Base-by-base conservation (phyloP, 2,113 vertebrate genomes). In the Mohoua ochrocephala region DNA sequence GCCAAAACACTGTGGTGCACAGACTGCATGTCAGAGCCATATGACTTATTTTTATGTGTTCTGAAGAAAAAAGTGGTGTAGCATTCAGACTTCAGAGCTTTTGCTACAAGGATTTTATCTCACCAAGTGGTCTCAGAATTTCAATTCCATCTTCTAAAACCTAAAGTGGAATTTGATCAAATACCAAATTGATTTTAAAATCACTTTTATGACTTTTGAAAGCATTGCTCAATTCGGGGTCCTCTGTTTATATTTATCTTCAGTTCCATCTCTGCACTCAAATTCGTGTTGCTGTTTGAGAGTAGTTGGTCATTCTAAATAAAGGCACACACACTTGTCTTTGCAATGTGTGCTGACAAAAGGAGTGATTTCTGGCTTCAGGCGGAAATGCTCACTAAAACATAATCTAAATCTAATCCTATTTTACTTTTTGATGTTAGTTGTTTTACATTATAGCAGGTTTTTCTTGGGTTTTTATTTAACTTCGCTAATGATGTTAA, bases 161-260 rank as follows among this genome's bases (percentile, higher is more conserved):
- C 45, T 86, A 30, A 88, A 80, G 42, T 35, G 10, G 70, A 79
- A 77, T 88, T 95, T 92, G 45, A 94, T 91, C 67, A 95, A 92
- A 67, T 64, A 54, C 15, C 35, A 93, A 92, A 84, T 81, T 67
- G 71, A 70, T 89, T 95, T 93, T 84, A 63, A 95, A 88, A 88
- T 67, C 63, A 6, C 7, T 89, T 94, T 80, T 67, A 89, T 77
- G 71, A 70, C 42, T 91, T 83, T 74, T 59, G 64, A 93, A 93
- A 93, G 23, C 71, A 76, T 65, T 83, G 53, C 75, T 83, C 71
- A 54, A 14, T 93, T 91, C 89, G 42, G 12, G 23, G 54, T 56
- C 24, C 12, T 68, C 47, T 82, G 44, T 2, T 5, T 78, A 33
- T 74, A 86, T 87, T 91, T 85, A 63, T 54, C 47, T 81, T 74